A percentile compares a stretch with the other conserved stretches of the same genome.
phyloP scores from a whole-genome alignment of 2,113 vertebrate genomes.

The Labeo rohita region DNA sequence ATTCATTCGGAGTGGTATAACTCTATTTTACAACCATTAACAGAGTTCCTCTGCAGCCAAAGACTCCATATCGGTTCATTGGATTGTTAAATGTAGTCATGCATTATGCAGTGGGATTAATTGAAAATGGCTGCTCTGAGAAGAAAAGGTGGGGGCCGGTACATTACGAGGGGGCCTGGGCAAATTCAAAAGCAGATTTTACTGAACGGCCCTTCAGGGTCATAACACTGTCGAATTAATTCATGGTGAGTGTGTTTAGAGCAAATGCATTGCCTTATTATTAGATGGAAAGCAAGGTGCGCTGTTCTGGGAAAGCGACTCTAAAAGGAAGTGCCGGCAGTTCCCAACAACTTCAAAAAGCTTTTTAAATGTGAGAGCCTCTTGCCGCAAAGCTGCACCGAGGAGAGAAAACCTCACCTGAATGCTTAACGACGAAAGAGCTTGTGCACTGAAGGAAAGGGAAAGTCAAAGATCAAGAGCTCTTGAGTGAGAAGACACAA shows the following conservation, averaged over 20 bases:
- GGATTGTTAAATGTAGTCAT: conserved; percentile 81
- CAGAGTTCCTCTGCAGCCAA: conserved; percentile 66
- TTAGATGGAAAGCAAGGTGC: conserved; percentile 52
- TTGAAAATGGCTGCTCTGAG: conserved; percentile 71
- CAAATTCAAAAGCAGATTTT: conserved; percentile 74
- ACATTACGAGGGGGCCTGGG: conserved; percentile 71
- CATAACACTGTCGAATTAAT: conserved; percentile 73
- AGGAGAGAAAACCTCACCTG: conserved; percentile 3
- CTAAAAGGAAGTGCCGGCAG: conserved; percentile 40
- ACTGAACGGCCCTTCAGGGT: conserved; percentile 72
- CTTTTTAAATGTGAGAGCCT: conserved; percentile 42
- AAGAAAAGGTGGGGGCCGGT: conserved; percentile 60
- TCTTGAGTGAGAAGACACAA: conserved; percentile 3
- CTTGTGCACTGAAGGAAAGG: neutral
- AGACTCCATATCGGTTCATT: conserved; percentile 77
- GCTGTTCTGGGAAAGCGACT: conserved; percentile 43
- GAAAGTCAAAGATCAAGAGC: conserved; percentile 37
- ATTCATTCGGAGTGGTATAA: conserved; percentile 66
- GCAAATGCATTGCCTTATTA: conserved; percentile 63
- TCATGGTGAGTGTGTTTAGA: conserved; percentile 62
- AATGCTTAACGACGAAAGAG: conserved; percentile 5
- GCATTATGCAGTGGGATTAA: conserved; percentile 79
- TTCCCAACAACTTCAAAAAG: conserved; percentile 41
- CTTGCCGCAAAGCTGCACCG: neutral
- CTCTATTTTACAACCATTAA: conserved; percentile 78